Percentiles rank a stretch among this genome's conserved stretches.
Evolutionary conservation across 2,113 vertebrate species (phyloP).

Genomic region (Dipodomys merriami): DNA sequence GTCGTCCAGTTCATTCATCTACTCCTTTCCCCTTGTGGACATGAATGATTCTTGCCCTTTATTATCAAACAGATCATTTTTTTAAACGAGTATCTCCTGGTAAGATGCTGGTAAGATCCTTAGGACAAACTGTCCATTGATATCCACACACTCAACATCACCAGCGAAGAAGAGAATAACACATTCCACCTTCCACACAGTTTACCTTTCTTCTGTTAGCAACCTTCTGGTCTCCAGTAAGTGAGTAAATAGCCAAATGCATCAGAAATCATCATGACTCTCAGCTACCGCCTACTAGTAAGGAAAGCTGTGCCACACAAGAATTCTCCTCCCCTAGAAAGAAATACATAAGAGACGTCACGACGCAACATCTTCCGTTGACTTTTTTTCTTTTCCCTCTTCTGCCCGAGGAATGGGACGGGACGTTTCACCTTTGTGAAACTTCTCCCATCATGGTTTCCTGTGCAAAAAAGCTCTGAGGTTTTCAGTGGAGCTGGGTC

Average conservation of each 20-base stretch:
- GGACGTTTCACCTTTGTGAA: neutral
- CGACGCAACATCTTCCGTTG: neutral
- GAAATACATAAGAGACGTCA: neutral
- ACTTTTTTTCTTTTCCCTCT: neutral
- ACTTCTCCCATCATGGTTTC: slow-evolving; percentile 51
- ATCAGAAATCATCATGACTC: slow-evolving; percentile 30
- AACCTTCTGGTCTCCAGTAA: slow-evolving; percentile 46
- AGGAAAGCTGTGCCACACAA: neutral
- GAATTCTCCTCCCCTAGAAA: neutral
- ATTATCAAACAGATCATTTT: slow-evolving; percentile 47
- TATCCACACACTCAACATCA: slow-evolving; percentile 62
- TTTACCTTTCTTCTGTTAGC: slow-evolving; percentile 38
- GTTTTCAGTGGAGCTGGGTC: slow-evolving; percentile 60
- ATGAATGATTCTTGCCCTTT: neutral
- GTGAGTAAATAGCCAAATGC: slow-evolving; percentile 44
- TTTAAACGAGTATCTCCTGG: slow-evolving; percentile 42
- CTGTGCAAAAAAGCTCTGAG: neutral
- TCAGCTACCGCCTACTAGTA: neutral
- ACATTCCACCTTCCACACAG: slow-evolving; percentile 30
- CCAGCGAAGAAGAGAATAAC: neutral
- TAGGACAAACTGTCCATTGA: slow-evolving; percentile 24
- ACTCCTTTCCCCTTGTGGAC: no score
- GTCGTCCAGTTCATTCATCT: no score
- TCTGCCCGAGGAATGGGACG: neutral
- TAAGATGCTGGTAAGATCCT: neutral